These are phyloP conservation scores for Lapara coniferarum DNA, from an alignment of 2,888 invertebrate species.

Conservation along the genomic window DNA sequence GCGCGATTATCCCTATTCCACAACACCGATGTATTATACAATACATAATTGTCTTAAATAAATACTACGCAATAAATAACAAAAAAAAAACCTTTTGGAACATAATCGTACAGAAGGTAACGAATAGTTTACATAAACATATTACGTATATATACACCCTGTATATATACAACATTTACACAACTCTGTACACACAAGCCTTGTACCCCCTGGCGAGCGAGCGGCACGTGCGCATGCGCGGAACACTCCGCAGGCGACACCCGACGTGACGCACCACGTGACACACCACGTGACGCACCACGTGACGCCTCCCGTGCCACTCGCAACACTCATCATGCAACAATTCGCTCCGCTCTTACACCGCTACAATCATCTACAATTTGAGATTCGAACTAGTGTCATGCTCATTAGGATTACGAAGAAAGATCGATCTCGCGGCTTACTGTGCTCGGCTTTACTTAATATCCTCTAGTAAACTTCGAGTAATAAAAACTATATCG, in stretches of 20 bases:
- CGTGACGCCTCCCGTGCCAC: too few species aligned
- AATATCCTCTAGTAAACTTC: too few species aligned
- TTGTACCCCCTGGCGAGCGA: not conserved
- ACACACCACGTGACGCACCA: not conserved
- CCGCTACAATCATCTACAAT: constrained; percentile 13
- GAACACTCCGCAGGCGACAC: not conserved
- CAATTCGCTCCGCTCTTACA: constrained; percentile 13
- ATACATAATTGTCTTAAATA: constrained; percentile 19
- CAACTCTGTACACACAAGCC: not conserved
- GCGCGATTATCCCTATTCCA: constrained; percentile 12
- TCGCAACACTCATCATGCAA: not conserved
- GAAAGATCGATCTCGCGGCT: not conserved
- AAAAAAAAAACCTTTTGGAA: constrained; percentile 19
- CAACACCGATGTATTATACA: constrained; percentile 14
- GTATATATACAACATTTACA: constrained; percentile 11
- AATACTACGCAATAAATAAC: constrained; percentile 22
- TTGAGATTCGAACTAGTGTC: constrained; percentile 26
- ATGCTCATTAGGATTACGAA: constrained; percentile 9
- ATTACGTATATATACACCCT: not conserved
- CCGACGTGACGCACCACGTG: constrained; percentile 1
- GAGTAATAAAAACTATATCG: too few species aligned
- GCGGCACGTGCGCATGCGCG: too few species aligned
- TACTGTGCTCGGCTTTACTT: too few species aligned
- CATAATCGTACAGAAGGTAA: constrained; percentile 8
- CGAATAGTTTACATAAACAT: not conserved